Evolutionary conservation across 2,113 vertebrate genomes (phyloP), one percentile per base, ranked within the genome.

Genomic region (Bambusicola thoracicus): DNA sequence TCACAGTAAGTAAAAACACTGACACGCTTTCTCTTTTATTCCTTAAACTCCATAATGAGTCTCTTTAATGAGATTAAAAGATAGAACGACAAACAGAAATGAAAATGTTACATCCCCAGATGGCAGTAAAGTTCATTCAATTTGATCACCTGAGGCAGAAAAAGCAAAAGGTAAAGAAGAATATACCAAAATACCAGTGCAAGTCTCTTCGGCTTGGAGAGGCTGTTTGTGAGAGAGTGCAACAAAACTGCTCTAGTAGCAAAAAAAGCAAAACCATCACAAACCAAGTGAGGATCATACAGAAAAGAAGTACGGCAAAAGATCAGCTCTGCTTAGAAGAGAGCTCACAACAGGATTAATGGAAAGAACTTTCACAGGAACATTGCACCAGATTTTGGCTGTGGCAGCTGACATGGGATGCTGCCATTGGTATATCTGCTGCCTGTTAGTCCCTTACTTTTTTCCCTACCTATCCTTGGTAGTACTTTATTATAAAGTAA

Each of bases 91-190:
- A 91, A 91, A 92, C 40, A 72, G 63, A 96, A 93, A 90, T 80
- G 32, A 93, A 96, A 93, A 89, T 72, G 68, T 40, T 89, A 20
- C 82, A 87, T 96, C 87, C 95, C 94, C 95, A 96, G 95, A 95
- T 93, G 89, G 93, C 93, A 95, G 91, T 95, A 73, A 94, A 95
- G 74, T 92, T 96, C 85, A 89, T 94, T 92, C 65, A 69, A 46
- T 95, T 83, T 56, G 66, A 89, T 21, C 17, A 95, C 77, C 74
- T 89, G 59, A 65, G 65, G 85, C 74, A 79, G 65, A 93, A 94
- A 53, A 93, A 85, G 73, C 59, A 89, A 85, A 92, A 80, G 87
- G n/a, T 62, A 82, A 81, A 76, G 55, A 80, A 40, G 9, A 22
- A 49, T 85, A 6, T 61, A 56, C 43, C 55, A 80, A 87, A 92